A percentile compares a stretch with the other conserved stretches of the same genome.
Conservation (phyloP, 2,113 vertebrate species). For the Corythornis vintsioides region DNA sequence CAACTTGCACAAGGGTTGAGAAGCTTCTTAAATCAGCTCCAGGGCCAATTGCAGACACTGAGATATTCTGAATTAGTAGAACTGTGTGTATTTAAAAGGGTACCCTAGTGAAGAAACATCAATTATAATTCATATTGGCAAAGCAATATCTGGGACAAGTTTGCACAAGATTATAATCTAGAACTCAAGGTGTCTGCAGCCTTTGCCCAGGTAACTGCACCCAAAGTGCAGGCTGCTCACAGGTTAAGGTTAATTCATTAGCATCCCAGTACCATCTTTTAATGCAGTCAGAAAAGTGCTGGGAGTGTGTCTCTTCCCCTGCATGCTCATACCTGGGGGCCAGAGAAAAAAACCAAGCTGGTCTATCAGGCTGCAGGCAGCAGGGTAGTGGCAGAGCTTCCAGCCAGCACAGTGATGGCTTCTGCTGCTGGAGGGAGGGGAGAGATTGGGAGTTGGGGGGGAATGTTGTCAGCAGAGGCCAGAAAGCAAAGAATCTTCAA, state of each 20-base stretch:
- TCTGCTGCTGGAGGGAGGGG: neutral
- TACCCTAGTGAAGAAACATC: neutral
- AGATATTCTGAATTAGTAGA: neutral
- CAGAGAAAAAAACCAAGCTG: neutral
- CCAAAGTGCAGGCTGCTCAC: neutral
- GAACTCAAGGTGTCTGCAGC: neutral
- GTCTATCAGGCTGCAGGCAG: neutral
- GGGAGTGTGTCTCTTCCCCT: neutral
- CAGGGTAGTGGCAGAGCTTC: neutral
- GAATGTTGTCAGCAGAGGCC: neutral
- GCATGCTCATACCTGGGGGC: neutral
- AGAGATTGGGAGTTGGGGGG: neutral
- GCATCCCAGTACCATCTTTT: neutral
- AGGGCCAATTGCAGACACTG: neutral
- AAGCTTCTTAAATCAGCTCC: neutral
- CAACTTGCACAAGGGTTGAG: neutral
- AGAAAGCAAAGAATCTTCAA: neutral
- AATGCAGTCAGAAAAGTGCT: neutral
- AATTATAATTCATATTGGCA: neutral
- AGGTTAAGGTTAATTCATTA: neutral
- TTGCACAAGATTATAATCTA: neutral
- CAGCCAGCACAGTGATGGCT: neutral
- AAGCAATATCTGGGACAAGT: neutral
- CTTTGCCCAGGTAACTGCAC: neutral
- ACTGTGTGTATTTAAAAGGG: neutral